These are phyloP conservation scores for Neomicropteryx cornuta DNA, from an alignment of 1,140 invertebrate species.

Conservation along the genomic window DNA sequence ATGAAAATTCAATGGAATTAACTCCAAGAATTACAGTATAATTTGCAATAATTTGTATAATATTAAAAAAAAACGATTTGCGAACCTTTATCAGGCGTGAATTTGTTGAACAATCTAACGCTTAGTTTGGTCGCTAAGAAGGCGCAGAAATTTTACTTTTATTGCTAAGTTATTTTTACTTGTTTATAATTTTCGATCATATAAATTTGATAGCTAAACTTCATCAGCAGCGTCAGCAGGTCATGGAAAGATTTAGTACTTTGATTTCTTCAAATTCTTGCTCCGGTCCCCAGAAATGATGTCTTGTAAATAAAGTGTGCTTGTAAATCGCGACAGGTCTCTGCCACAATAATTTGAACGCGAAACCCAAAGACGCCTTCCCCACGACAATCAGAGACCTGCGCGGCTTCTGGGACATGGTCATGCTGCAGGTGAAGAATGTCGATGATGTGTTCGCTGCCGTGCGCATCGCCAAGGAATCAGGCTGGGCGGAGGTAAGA, in stretches of 20 bases:
- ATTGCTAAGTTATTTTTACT: neutral
- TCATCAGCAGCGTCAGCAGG: slow-evolving; percentile 6
- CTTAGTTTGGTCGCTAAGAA: no score
- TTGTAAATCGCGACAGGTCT: slow-evolving; percentile 32
- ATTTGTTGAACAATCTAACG: no score
- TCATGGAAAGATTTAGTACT: neutral
- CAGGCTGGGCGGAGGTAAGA: slow-evolving; percentile 59
- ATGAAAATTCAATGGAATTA: no score
- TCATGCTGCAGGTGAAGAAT: slow-evolving; percentile 61
- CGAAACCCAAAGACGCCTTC: slow-evolving; percentile 66
- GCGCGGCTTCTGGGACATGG: slow-evolving; percentile 96
- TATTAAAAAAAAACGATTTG: no score
- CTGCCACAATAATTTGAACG: slow-evolving; percentile 50
- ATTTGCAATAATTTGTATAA: no score
- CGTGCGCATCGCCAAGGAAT: slow-evolving; percentile 55
- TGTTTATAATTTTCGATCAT: neutral
- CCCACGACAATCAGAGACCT: slow-evolving; percentile 81
- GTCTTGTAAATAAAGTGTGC: neutral
- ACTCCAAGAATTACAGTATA: no score
- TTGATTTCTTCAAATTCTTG: neutral
- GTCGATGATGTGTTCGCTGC: slow-evolving; percentile 65
- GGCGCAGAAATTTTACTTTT: slow-evolving; percentile 6
- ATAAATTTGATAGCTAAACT: neutral
- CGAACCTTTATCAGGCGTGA: no score
- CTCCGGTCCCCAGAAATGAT: slow-evolving; percentile 12